Conservation (phyloP, 2,888 invertebrate genomes). For the Dicycla oo region DNA sequence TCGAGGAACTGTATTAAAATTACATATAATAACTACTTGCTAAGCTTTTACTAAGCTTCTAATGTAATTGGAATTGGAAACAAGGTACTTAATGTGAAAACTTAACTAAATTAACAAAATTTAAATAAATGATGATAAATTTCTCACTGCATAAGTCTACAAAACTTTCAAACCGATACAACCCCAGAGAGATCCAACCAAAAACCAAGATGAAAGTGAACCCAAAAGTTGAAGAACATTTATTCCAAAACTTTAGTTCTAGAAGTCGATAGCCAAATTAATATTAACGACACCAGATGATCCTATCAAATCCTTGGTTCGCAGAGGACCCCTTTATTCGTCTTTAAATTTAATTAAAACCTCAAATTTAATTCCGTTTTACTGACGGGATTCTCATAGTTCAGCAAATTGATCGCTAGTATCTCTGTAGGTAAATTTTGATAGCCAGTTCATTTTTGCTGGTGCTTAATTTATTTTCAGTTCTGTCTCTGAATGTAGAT, state of each 20-base stretch:
- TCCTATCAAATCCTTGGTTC: constrained; percentile 64
- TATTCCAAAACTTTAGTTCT: constrained; percentile 32
- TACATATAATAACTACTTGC: not conserved
- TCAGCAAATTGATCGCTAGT: constrained; percentile 66
- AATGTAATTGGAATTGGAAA: not conserved
- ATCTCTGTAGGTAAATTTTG: constrained; percentile 62
- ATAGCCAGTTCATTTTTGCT: constrained; percentile 61
- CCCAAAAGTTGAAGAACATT: constrained; percentile 42
- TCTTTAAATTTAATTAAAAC: constrained; percentile 78
- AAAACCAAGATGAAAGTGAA: constrained; percentile 19
- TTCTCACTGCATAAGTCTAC: constrained; percentile 5
- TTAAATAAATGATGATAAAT: constrained; percentile 1
- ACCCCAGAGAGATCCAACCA: constrained; percentile 15
- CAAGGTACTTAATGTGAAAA: not conserved
- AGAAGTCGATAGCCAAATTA: constrained; percentile 64
- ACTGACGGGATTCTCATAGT: constrained; percentile 61
- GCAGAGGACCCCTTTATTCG: constrained; percentile 62
- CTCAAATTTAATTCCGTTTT: constrained; percentile 73
- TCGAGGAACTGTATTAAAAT: not conserved
- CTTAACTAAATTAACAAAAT: no score
- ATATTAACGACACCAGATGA: constrained; percentile 67
- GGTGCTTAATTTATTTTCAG: constrained; percentile 33
- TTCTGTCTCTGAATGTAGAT: constrained; percentile 29
- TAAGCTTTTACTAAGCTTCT: not conserved
- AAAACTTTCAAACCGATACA: constrained; percentile 15